Evolutionary conservation across 2,797 vertebrate species (phyloP), one percentile per base, ranked within the genome.

Genomic region (Lepidocolaptes lacrymiger): DNA sequence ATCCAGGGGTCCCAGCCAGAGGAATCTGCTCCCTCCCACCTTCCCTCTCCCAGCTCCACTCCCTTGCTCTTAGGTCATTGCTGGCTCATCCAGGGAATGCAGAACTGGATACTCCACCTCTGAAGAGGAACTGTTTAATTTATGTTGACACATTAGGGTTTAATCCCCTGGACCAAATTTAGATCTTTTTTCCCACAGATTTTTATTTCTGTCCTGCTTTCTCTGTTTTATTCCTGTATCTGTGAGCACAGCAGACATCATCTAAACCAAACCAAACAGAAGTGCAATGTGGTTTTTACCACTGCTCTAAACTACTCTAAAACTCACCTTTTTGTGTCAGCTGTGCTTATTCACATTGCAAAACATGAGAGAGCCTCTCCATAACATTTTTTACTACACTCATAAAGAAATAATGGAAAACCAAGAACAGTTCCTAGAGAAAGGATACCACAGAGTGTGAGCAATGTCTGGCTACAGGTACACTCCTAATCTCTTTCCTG

Each of bases 351-450:
- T 48, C 51, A 59, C 10, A 2, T 34, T 69, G 36, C 79, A 90
- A 94, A 76, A 52, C 39, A 67, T 0, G 0, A 80, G 32, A 80
- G 32, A 91, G 23, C 39, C 19, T 77, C 68, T 73, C 41, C 34
- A 49, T 61, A 56, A 14, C 7, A 21, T 68, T 95, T 96, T 92
- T 88, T 81, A 74, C 56, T 71, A 34, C 11, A 6, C 37, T 67
- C 37, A 49, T 46, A 74, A 79, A 82, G 46, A 87, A 92, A 76
- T 67, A 66, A 44, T 43, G 36, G 46, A 69, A 76, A 93, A 44
- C 30, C 22, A 76, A 37, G 52, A 44, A 55, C 2, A 1, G 10
- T 36, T 82, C 56, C 72, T 71, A 68, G 54, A 71, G 58, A 69
- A 93, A 85, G 34, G 68, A 56, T 18, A 26, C 49, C 23, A 36